A percentile compares a stretch with the other conserved stretches of the same genome.
Conservation (phyloP, 2,113 vertebrate genomes). For the Sphyrna mokarran region DNA sequence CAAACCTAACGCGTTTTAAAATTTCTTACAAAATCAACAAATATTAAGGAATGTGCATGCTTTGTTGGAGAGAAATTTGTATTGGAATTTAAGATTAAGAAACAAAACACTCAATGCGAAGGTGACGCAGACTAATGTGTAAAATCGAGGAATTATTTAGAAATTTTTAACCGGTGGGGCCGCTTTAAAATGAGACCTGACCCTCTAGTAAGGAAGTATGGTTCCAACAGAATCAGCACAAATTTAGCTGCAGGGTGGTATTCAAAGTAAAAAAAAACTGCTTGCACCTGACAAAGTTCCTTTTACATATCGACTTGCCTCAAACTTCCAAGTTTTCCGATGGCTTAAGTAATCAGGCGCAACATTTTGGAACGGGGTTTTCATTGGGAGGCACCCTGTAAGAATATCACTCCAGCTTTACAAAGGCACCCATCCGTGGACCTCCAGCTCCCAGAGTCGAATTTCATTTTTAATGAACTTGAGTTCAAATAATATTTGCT, state of each 20-base stretch:
- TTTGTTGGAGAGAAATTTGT: not conserved
- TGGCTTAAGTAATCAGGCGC: not conserved
- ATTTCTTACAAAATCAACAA: not conserved
- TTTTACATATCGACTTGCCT: not conserved
- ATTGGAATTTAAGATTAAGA: not conserved
- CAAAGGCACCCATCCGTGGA: not conserved
- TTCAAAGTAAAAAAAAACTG: not conserved
- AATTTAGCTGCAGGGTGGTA: not conserved
- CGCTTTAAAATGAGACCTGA: not conserved
- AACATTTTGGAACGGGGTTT: not conserved
- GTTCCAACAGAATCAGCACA: not conserved
- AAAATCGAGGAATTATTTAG: not conserved
- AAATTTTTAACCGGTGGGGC: not conserved
- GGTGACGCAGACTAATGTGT: not conserved
- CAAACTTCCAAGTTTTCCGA: not conserved
- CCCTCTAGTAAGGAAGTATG: not conserved
- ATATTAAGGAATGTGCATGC: not conserved
- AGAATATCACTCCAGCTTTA: not conserved
- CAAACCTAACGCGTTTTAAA: not conserved
- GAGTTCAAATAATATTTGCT: conserved; percentile 12
- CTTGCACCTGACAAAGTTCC: not conserved
- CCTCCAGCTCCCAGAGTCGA: not conserved
- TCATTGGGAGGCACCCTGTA: not conserved
- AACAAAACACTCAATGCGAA: not conserved
- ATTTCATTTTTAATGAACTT: conserved; percentile 6